Base-by-base conservation (phyloP, 2,113 vertebrate genomes). In the Dipodomys stephensi region DNA sequence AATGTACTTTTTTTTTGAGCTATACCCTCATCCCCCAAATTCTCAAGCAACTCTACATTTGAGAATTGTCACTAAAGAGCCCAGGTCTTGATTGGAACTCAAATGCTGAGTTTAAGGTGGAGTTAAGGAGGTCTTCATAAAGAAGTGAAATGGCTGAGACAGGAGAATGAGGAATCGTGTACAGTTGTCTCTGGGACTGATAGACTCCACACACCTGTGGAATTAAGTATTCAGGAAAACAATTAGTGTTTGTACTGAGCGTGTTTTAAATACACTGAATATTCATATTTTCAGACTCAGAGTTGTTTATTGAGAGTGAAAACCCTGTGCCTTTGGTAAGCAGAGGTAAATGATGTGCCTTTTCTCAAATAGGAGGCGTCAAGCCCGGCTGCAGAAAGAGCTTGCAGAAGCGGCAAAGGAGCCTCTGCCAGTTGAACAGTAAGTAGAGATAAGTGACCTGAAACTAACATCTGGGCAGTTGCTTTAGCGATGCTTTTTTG, bases 331-430 rank as follows among this genome's bases (percentile, higher is more conserved):
- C 71, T 62, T 87, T 10, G 27, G 4, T 25, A 46, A 73, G 57
- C 28, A 49, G 27, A 39, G 9, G 2, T 27, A 35, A 84, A 49
- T 22, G 15, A 15, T 57, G 23, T 23, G 15, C 1, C 18, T 39
- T 87, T 57, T 68, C 95, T 81, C 28, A 72, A 80, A 23, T 94
- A 99, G 99, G 95, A 98, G 99, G 73, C 98, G 99, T 84, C 99
- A 99, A 88, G 99, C 99, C 62, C 99, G 99, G 80, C 98, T 99
- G 62, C 99, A 99, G 98, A 99, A 99, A 94, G 99, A 99, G 13
- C 98, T 99, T 0, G 99, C 99, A 0, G 99, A 99, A 76, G 99
- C 99, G n/a, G 99, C 99, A 1, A 99, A 99, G 90, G 99, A 99
- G 10, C 99, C 99, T 0, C 98, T 99, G 35, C 98, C 99, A 0